These are phyloP conservation scores for Pholis gunnellus DNA, from an alignment of 2,113 vertebrate genomes.

Conservation along the genomic window DNA sequence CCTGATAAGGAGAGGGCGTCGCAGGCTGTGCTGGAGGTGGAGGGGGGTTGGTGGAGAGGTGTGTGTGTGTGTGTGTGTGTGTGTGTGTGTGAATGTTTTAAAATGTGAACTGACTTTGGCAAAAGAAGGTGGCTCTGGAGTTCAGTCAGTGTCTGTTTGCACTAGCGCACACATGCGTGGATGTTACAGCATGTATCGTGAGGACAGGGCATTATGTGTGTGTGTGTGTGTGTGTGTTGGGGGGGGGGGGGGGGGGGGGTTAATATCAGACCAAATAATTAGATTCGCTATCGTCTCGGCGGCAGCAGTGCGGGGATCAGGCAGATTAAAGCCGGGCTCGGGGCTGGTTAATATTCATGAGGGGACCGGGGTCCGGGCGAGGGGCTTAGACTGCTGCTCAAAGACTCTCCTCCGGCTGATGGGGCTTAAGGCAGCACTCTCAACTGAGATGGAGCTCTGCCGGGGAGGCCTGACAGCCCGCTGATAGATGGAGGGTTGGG, in stretches of 20 bases:
- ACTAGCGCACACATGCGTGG: constrained; percentile 18
- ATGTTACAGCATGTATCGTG: constrained; percentile 40
- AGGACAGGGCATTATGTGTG: constrained; percentile 34
- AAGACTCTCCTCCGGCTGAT: constrained; percentile 73
- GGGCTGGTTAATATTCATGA: constrained; percentile 97
- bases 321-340: constrained; percentile 91
- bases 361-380: constrained; percentile 76
- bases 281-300: constrained; percentile 95
- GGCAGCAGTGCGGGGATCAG: constrained; percentile 94
- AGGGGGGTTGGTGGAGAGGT: constrained; percentile 40
- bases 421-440: constrained; percentile 74
- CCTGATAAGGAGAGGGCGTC: constrained; percentile 80
- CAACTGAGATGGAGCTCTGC: constrained; percentile 70
- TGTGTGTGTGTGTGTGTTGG: constrained; percentile 25
- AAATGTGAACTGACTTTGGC: constrained; percentile 46
- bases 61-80: constrained; percentile 9
- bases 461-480: constrained; percentile 51
- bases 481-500: constrained; percentile 55
- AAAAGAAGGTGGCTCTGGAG: constrained; percentile 50
- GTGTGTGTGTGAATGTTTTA: constrained; percentile 43
- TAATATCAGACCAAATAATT: constrained; percentile 99
- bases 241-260: constrained; percentile 59
- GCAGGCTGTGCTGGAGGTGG: constrained; percentile 66
- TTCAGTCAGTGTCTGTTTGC: constrained; percentile 42
- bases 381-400: constrained; percentile 81